A percentile compares a stretch with the other conserved stretches of the same genome.
phyloP scores from a whole-genome alignment of 2,797 vertebrate genomes.

The Trichosurus vulpecula region DNA sequence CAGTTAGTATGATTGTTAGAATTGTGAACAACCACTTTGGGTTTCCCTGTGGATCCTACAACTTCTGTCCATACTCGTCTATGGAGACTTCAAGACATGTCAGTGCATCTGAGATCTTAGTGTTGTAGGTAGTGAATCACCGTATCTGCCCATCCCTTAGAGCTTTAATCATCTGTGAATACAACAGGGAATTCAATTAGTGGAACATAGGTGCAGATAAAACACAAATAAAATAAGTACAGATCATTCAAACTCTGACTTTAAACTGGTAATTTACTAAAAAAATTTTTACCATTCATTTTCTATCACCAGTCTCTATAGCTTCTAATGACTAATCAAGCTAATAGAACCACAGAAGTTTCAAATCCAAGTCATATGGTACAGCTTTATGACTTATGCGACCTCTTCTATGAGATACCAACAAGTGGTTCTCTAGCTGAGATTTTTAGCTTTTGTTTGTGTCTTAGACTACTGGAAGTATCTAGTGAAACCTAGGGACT shows the following conservation, averaged over 20 bases:
- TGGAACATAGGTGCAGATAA: neutral
- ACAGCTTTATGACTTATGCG: neutral
- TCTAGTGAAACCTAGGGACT: neutral
- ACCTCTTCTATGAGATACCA: neutral
- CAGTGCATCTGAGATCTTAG: neutral
- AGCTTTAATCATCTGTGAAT: neutral
- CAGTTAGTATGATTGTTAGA: neutral
- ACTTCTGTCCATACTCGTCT: neutral
- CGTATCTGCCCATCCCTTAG: neutral
- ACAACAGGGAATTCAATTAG: too few species aligned
- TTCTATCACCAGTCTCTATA: neutral
- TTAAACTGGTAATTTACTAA: neutral
- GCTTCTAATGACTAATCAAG: neutral
- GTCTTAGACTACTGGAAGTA: too few species aligned
- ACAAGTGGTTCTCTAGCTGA: neutral
- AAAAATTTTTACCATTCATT: neutral
- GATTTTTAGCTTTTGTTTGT: neutral
- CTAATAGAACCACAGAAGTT: neutral
- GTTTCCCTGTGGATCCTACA: neutral
- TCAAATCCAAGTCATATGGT: neutral
- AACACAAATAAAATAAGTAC: neutral
- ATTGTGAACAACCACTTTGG: neutral
- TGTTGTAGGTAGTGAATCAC: neutral
- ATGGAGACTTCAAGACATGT: neutral
- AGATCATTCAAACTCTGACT: neutral